Base-by-base conservation (phyloP, 2,888 invertebrate genomes). In the Chloroclysta siterata region DNA sequence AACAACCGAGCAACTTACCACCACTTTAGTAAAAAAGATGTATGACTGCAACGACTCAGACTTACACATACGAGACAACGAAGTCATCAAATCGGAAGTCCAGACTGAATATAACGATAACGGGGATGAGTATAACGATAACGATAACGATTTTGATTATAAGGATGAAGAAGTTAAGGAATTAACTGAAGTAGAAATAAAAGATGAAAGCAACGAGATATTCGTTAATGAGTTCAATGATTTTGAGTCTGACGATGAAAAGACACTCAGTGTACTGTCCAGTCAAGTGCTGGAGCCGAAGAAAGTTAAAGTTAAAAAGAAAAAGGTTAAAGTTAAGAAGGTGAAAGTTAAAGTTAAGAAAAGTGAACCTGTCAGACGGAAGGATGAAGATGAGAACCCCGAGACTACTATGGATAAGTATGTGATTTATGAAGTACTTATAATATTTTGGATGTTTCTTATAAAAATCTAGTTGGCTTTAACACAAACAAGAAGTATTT, bases 401-500 rank as follows among this genome's bases (percentile, higher is more conserved):
- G 82, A 83, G 51, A 88, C 87, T 0, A 89, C 89, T 60, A 80
- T 89, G 0, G 89, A 65, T 55, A 65, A 65, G 65, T 65, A 48
- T 28, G 65, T 65, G 5, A 29, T 57, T 50, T 0, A 39, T n/a
- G 13, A 89, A 29, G 6, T 5, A 6, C 8, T 33, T 1, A 33
- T 8, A 22, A 22, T 2, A 22, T 22, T 1, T 22, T 22, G 22
- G 22, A 1, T 22, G 22, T 22, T 22, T 22, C 22, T 22, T 22
- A 3, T 22, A 22, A 22, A 22, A 22, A 22, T 22, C 22, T 22
- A 22, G 22, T 22, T 22, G 1, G 22, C 22, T 22, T 22, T n/a
- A n/a, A n/a, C n/a, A n/a, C n/a, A 22, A 2, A 22, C 22, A 22
- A 22, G 1, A 22, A 22, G 3, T 22, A 22, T 22, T 22, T 22